phyloP scores from a whole-genome alignment of 2,888 invertebrate genomes.

The Linyphia triangularis region DNA sequence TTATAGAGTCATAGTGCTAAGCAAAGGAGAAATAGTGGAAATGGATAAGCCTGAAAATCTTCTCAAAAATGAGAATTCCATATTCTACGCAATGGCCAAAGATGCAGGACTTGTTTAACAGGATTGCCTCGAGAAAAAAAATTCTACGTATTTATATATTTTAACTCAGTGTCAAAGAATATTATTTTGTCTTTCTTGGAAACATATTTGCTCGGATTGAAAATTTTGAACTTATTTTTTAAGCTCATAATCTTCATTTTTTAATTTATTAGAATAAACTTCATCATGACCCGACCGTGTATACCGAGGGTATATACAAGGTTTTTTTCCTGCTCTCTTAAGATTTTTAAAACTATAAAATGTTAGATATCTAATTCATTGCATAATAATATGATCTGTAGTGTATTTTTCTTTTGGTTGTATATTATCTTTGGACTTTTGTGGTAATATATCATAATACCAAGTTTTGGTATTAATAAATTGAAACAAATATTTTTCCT shows the following conservation, averaged over 20 bases:
- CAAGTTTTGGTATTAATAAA: background rate
- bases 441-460: no score
- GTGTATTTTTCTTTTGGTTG: no score
- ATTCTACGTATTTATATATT: background rate
- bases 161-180: background rate
- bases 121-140: background rate
- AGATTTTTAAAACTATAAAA: no score
- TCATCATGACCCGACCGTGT: background rate
- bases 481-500: no score
- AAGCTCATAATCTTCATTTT: background rate
- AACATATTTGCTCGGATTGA: background rate
- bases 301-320: background rate
- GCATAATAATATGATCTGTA: no score
- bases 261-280: background rate
- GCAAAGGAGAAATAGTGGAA: slow-evolving; percentile 76
- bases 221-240: background rate
- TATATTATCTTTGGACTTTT: no score
- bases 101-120: slow-evolving; percentile 76
- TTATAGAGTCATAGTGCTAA: slow-evolving; percentile 75
- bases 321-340: no score
- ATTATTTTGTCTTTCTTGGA: background rate
- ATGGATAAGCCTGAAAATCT: slow-evolving; percentile 76
- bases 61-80: slow-evolving; percentile 69
- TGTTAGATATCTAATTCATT: no score
- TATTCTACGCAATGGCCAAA: slow-evolving; percentile 76